Base-by-base conservation (phyloP, 2,797 vertebrate species). In the Fringilla coelebs region DNA sequence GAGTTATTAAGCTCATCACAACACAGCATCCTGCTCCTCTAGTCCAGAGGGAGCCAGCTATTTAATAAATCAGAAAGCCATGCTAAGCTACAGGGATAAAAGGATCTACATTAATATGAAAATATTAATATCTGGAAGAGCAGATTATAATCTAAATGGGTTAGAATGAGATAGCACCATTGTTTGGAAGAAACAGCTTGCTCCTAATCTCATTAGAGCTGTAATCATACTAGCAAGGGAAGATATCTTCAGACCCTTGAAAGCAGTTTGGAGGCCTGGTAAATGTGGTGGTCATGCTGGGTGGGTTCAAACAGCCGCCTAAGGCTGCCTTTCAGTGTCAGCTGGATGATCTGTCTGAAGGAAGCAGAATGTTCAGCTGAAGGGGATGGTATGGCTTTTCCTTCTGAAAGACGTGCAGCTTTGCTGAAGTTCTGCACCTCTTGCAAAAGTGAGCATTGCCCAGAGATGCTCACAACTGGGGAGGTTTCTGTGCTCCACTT, bases 21-120 rank as follows among this genome's bases (percentile, higher is more conserved):
- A 63, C 7, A 0, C 78, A 81, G 77, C 77, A 84, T 93, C 74
- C 58, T 85, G 80, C 84, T 92, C 66, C 72, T 67, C 32, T 36
- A 72, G 67, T 92, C 85, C 90, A 75, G 86, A 74, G 88, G 88
- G 91, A 93, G 48, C 40, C 78, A 82, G 68, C 86, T 94, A 91
- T 94, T 90, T 95, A 96, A 96, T 96, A 94, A 93, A 95, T 92
- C 81, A 96, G 74, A 94, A 84, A 68, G 76, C 45, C 61, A 52
- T 73, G 40, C 54, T 78, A 82, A 95, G 91, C 76, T 88, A 73
- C 55, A 68, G 60, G 72, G 76, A 92, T 96, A 85, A 95, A 91
- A 96, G 84, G 77, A 81, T 78, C 75, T 91, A 85, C 92, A 92
- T 93, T 93, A 91, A 78, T 85, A 72, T 34, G 45, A 93, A 96